Evolutionary conservation across 2,113 vertebrate genomes (phyloP).

Genomic region (Cyanistes caeruleus): DNA sequence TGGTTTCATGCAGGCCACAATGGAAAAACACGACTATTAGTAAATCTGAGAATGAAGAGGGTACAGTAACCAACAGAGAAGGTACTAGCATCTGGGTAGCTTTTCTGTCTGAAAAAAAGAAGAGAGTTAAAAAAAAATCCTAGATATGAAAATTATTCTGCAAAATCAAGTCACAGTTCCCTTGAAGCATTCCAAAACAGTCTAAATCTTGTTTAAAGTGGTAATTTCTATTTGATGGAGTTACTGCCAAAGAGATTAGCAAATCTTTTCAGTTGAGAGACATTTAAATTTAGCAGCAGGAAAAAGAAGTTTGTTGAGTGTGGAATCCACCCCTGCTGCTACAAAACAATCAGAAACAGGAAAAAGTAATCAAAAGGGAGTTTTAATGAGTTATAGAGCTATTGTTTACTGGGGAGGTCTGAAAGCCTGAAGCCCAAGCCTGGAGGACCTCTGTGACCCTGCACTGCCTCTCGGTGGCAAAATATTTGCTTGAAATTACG

Average conservation of each 20-base stretch:
- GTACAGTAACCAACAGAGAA: not conserved
- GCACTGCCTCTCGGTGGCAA: slow-evolving; percentile 71
- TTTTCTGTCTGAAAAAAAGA: not conserved
- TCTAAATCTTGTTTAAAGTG: slow-evolving; percentile 22
- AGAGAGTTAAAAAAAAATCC: not conserved
- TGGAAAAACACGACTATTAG: not conserved
- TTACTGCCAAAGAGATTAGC: not conserved
- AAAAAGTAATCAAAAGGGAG: slow-evolving; percentile 85
- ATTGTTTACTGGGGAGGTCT: slow-evolving; percentile 80
- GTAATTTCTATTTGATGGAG: slow-evolving; percentile 19
- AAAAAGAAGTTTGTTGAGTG: slow-evolving; percentile 75
- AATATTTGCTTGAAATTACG: slow-evolving; percentile 75
- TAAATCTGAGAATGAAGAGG: not conserved
- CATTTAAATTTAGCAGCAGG: slow-evolving; percentile 82
- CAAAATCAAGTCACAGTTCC: not conserved
- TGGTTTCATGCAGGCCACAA: not conserved
- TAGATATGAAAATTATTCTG: not conserved
- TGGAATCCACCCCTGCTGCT: slow-evolving; percentile 70
- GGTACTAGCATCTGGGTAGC: not conserved
- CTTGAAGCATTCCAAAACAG: not conserved
- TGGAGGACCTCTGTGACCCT: slow-evolving; percentile 68
- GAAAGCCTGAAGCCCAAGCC: slow-evolving; percentile 47
- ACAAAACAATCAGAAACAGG: slow-evolving; percentile 88
- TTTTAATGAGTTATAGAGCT: slow-evolving; percentile 82
- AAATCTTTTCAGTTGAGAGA: slow-evolving; percentile 56